phyloP scores from a whole-genome alignment of 2,797 vertebrate genomes.

The Sebastes paucispinis region DNA sequence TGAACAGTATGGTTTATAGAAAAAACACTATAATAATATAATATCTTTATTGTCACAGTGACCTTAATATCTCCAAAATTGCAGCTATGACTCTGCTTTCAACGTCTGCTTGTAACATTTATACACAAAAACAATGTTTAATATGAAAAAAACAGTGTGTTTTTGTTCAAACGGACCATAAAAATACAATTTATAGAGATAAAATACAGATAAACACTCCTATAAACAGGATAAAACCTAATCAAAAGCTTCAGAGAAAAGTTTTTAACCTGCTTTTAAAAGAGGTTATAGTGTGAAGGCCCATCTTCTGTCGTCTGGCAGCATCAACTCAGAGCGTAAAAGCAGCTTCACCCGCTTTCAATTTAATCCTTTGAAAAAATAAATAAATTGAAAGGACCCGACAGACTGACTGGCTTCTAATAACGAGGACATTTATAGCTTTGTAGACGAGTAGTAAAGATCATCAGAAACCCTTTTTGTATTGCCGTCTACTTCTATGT shows the following conservation, averaged over 20 bases:
- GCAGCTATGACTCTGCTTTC: background rate
- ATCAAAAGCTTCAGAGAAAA: background rate
- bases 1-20: background rate
- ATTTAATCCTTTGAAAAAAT: constrained; percentile 10
- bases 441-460: background rate
- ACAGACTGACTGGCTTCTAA: background rate
- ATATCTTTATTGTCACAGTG: background rate
- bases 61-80: background rate
- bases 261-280: constrained; percentile 4
- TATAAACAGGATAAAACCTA: background rate
- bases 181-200: background rate
- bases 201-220: background rate
- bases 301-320: background rate
- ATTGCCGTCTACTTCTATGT: background rate
- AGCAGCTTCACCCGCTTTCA: constrained; percentile 14
- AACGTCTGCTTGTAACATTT: background rate
- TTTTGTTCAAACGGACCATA: background rate
- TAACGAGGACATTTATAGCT: constrained; percentile 1
- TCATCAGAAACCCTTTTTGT: background rate
- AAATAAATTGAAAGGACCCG: background rate
- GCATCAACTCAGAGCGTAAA: background rate
- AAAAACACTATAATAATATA: background rate
- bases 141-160: background rate
- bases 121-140: background rate
- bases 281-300: background rate